phyloP scores from a whole-genome alignment of 2,113 vertebrate species.

The Hirundichthys speculiger region DNA sequence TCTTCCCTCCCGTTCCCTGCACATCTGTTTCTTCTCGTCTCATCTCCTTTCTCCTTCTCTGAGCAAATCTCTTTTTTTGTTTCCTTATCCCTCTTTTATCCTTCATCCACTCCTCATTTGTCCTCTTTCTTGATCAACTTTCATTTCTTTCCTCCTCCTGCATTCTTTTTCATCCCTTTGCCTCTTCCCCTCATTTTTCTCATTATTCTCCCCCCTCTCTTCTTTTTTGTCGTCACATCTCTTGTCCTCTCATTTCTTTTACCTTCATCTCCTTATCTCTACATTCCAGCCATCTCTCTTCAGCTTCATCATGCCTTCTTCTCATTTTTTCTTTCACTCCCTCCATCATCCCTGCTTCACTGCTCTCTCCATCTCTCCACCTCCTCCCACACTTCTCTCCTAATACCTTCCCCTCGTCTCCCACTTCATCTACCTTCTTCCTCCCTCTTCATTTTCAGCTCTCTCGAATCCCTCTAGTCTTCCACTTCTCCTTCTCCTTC shows the following conservation, averaged over 20 bases:
- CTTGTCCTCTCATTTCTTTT: background rate
- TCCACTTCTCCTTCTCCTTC: slow-evolving; percentile 13
- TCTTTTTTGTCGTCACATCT: background rate
- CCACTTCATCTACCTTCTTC: slow-evolving; percentile 3
- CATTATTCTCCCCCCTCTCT: too few relatives aligned
- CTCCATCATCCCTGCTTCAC: background rate
- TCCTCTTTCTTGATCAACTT: background rate
- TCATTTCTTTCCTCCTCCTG: background rate
- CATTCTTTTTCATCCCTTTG: too few relatives aligned
- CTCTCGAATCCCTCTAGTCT: slow-evolving; percentile 6
- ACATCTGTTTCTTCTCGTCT: background rate
- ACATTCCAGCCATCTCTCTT: background rate
- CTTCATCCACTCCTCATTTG: background rate
- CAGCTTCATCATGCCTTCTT: background rate
- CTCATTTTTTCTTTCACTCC: background rate
- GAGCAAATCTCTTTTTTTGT: background rate
- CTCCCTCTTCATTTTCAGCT: background rate
- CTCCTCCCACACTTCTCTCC: slow-evolving; percentile 13
- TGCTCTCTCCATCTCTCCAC: background rate
- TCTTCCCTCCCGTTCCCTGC: background rate
- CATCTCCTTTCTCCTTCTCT: background rate
- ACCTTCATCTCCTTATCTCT: background rate
- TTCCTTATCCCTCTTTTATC: background rate
- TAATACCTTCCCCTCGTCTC: background rate
- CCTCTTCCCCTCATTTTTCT: too few relatives aligned